Conservation (phyloP, 1,140 invertebrate species). For the Himalopsyche phryganea region DNA sequence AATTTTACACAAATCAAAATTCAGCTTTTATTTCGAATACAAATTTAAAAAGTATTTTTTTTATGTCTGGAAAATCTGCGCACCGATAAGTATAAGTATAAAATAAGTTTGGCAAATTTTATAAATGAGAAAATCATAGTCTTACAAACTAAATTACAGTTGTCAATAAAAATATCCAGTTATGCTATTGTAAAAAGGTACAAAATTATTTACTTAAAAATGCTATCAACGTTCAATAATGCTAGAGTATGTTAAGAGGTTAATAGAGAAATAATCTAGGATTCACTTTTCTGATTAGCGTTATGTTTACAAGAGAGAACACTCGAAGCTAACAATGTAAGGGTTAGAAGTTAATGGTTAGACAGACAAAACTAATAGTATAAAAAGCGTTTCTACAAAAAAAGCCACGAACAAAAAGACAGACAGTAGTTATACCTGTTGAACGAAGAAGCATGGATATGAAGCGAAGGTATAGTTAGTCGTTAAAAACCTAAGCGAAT, state of each 20-base stretch:
- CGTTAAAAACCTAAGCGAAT: not conserved
- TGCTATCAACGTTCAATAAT: conserved; percentile 3
- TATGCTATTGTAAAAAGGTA: conserved; percentile 31
- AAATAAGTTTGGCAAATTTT: not conserved
- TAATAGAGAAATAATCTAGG: conserved; percentile 3
- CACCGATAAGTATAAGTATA: not conserved
- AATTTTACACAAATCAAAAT: not conserved
- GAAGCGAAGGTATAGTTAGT: no score
- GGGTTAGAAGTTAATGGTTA: no score
- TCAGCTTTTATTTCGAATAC: not conserved
- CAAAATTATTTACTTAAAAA: conserved; percentile 22
- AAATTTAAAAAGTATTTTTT: not conserved
- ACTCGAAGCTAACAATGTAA: no score
- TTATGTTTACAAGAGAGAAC: no score
- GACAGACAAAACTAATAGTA: no score
- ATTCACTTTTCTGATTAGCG: not conserved
- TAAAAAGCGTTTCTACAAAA: no score
- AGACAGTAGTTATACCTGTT: no score
- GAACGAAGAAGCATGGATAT: no score
- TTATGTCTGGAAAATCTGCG: conserved; percentile 2
- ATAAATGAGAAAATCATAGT: conserved; percentile 6
- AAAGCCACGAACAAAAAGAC: no score
- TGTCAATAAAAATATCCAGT: conserved; percentile 21
- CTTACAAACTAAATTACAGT: conserved; percentile 24
- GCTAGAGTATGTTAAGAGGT: conserved; percentile 13